Evolutionary conservation across 2,113 vertebrate genomes (phyloP).

Genomic region (Xenopus borealis): DNA sequence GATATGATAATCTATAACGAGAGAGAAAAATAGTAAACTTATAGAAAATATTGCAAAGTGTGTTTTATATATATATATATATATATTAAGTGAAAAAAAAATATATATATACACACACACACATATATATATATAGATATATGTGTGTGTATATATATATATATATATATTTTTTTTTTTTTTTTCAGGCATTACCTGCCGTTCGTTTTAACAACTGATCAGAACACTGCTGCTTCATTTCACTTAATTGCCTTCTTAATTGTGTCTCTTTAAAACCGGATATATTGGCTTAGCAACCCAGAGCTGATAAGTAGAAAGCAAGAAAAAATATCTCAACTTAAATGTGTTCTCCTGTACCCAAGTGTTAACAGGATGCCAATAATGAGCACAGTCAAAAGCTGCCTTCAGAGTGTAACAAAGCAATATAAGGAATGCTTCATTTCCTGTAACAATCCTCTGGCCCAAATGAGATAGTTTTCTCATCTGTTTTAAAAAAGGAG

Average conservation of each 20-base stretch:
- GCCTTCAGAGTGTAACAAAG: constrained; percentile 39
- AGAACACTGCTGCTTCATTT: constrained; percentile 38
- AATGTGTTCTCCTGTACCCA: constrained; percentile 40
- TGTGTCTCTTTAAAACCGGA: constrained; percentile 46
- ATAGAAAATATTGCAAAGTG: neutral
- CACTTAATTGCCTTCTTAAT: constrained; percentile 56
- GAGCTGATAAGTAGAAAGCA: constrained; percentile 26
- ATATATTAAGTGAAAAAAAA: too few relatives aligned
- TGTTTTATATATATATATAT: too few relatives aligned
- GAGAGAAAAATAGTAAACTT: too few relatives aligned
- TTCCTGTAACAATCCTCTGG: constrained; percentile 32
- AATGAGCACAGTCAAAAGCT: constrained; percentile 31
- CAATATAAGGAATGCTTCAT: constrained; percentile 33
- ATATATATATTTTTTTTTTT: too few relatives aligned
- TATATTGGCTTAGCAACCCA: constrained; percentile 44
- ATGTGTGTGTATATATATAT: too few relatives aligned
- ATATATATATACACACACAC: too few relatives aligned
- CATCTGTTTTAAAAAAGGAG: constrained; percentile 33
- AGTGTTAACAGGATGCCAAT: constrained; percentile 45
- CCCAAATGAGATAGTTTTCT: constrained; percentile 41
- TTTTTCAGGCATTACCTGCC: neutral
- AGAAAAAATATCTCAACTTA: constrained; percentile 39
- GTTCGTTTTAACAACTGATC: constrained; percentile 48
- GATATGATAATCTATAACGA: too few relatives aligned
- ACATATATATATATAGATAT: too few relatives aligned